phyloP scores from a whole-genome alignment of 2,797 vertebrate species.

The Siniperca scherzeri region DNA sequence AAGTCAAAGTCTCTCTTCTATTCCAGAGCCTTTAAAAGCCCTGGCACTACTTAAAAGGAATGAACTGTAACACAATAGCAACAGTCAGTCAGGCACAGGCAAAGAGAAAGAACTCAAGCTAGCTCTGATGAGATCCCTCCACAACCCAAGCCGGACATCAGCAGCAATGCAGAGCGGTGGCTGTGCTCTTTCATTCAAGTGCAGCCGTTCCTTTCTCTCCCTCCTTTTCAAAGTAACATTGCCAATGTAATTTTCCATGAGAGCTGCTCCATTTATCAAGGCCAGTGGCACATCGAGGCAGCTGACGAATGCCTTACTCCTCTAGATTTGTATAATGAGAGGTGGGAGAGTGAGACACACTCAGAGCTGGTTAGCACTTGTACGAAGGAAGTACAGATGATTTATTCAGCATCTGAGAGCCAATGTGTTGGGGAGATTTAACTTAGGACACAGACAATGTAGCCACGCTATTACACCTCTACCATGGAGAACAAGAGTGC shows the following conservation, averaged over 20 bases:
- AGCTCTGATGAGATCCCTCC: conserved; percentile 69
- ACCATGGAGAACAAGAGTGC: conserved; percentile 52
- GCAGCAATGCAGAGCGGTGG: conserved; percentile 63
- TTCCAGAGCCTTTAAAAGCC: conserved; percentile 67
- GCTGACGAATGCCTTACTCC: conserved; percentile 79
- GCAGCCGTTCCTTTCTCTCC: conserved; percentile 57
- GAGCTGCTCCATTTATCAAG: conserved; percentile 83
- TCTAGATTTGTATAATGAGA: conserved; percentile 82
- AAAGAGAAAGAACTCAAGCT: conserved; percentile 65
- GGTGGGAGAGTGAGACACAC: conserved; percentile 74
- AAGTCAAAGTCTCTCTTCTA: conserved; percentile 56
- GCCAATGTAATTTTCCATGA: conserved; percentile 84
- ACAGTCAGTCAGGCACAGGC: conserved; percentile 65
- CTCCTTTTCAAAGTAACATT: conserved; percentile 70
- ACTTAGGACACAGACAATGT: conserved; percentile 67
- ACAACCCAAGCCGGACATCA: conserved; percentile 64
- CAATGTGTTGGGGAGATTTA: conserved; percentile 75
- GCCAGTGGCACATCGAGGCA: conserved; percentile 74
- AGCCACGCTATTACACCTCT: conserved; percentile 59
- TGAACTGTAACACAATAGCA: conserved; percentile 77
- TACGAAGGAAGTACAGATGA: conserved; percentile 74
- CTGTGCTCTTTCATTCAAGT: conserved; percentile 74
- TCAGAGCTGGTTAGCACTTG: conserved; percentile 74
- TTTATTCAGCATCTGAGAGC: conserved; percentile 76
- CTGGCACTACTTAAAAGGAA: conserved; percentile 77